Conservation (phyloP, 2,888 invertebrate genomes). For the Acanthococcus lagerstroemiae region DNA sequence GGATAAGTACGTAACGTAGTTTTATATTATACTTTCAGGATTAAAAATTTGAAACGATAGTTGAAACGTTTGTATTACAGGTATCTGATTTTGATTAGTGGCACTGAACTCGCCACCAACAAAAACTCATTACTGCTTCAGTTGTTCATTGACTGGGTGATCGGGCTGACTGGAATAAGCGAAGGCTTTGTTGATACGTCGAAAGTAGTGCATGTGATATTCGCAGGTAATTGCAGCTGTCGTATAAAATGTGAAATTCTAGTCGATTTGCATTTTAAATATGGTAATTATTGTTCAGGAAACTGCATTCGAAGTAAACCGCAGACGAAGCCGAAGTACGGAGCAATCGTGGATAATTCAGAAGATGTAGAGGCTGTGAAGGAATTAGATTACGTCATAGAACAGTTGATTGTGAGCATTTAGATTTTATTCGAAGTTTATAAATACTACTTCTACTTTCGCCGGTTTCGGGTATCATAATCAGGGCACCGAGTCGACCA, state of each 20-base stretch:
- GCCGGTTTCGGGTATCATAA: too few relatives aligned
- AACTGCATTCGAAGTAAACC: constrained; percentile 39
- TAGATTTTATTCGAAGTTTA: background rate
- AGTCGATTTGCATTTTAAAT: constrained; percentile 1
- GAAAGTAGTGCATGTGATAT: constrained; percentile 62
- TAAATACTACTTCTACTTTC: background rate
- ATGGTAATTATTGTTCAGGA: constrained; percentile 33
- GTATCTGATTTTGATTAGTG: constrained; percentile 60
- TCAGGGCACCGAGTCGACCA: too few relatives aligned
- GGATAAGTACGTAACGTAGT: constrained; percentile 42
- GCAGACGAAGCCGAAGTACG: constrained; percentile 37
- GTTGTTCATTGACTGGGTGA: constrained; percentile 69
- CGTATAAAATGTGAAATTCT: too few relatives aligned
- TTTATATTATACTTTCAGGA: background rate
- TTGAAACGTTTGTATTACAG: constrained; percentile 39
- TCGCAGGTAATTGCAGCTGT: constrained; percentile 70
- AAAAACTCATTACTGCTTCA: constrained; percentile 59
- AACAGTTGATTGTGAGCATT: constrained; percentile 37
- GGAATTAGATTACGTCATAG: constrained; percentile 50
- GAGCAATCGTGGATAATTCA: constrained; percentile 31
- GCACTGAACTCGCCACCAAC: constrained; percentile 58
- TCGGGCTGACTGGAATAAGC: constrained; percentile 60
- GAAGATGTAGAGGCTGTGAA: constrained; percentile 51
- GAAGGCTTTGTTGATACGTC: constrained; percentile 52
- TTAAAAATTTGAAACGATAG: background rate